Conservation (phyloP, 2,888 invertebrate species). For the Eupithecia centaureata region DNA sequence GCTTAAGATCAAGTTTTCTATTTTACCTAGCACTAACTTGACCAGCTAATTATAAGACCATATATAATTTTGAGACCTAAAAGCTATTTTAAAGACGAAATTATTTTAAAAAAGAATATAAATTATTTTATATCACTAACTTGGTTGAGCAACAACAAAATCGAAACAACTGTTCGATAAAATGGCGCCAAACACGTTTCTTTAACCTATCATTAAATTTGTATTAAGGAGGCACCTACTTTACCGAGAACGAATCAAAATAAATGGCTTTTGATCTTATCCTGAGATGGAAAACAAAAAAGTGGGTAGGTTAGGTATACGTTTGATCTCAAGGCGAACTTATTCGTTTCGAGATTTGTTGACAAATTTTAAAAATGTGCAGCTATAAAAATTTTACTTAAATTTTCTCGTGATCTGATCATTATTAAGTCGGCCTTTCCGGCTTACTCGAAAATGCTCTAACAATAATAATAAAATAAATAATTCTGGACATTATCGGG, state of each 20-base stretch:
- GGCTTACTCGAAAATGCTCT: too few relatives aligned
- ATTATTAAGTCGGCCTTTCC: too few relatives aligned
- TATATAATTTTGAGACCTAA: neutral
- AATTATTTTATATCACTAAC: neutral
- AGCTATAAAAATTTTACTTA: too few relatives aligned
- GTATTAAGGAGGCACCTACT: constrained; percentile 9
- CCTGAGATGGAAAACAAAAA: constrained; percentile 2
- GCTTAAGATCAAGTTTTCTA: neutral
- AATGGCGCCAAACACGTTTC: constrained; percentile 21
- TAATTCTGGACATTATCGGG: too few relatives aligned
- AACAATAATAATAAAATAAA: too few relatives aligned
- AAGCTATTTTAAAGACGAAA: neutral
- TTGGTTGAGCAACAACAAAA: neutral
- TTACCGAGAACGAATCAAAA: constrained; percentile 7
- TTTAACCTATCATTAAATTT: constrained; percentile 12
- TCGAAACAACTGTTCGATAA: constrained; percentile 5
- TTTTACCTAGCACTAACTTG: neutral
- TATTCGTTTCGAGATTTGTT: neutral
- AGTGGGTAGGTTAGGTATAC: constrained; percentile 1
- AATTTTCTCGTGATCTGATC: too few relatives aligned
- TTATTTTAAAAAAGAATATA: neutral
- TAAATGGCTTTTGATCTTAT: constrained; percentile 11
- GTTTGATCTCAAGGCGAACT: neutral
- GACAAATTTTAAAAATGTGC: neutral
- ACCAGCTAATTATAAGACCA: neutral